Percentiles rank a stretch among this genome's conserved stretches.
Evolutionary conservation across 2,113 vertebrate genomes (phyloP).

Genomic region (Peucedramus taeniatus): DNA sequence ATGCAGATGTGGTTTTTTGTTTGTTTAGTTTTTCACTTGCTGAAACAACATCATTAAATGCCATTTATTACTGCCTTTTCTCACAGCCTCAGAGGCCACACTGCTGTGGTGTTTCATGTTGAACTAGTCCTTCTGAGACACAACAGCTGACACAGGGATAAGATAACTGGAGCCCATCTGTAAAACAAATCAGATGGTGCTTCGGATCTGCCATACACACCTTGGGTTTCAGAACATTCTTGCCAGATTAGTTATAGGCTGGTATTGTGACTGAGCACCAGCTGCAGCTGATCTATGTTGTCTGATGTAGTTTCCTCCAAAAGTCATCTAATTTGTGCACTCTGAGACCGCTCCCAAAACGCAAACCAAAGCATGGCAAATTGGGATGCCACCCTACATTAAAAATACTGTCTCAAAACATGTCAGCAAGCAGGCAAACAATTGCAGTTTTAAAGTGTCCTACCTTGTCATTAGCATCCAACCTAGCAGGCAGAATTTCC

Average conservation of each 20-base stretch:
- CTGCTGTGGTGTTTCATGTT: neutral
- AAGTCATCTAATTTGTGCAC: neutral
- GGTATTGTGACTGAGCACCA: neutral
- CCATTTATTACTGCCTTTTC: neutral
- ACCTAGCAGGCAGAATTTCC: neutral
- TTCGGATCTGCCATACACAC: neutral
- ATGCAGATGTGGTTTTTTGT: fast-evolving
- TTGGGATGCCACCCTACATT: neutral
- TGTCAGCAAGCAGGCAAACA: neutral
- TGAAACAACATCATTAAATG: neutral
- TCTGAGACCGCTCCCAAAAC: neutral
- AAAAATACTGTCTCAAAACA: neutral
- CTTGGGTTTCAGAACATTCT: neutral
- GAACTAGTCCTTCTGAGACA: neutral
- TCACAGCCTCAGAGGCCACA: neutral
- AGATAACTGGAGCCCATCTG: neutral
- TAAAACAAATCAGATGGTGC: neutral
- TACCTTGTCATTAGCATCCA: neutral
- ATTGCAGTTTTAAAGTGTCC: neutral
- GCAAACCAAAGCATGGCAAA: neutral
- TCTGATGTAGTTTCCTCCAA: neutral
- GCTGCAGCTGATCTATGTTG: neutral
- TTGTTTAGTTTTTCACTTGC: neutral
- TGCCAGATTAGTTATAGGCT: neutral
- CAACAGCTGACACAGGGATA: neutral